Conservation (phyloP, 2,113 vertebrate species). For the Micronycteris hirsuta region DNA sequence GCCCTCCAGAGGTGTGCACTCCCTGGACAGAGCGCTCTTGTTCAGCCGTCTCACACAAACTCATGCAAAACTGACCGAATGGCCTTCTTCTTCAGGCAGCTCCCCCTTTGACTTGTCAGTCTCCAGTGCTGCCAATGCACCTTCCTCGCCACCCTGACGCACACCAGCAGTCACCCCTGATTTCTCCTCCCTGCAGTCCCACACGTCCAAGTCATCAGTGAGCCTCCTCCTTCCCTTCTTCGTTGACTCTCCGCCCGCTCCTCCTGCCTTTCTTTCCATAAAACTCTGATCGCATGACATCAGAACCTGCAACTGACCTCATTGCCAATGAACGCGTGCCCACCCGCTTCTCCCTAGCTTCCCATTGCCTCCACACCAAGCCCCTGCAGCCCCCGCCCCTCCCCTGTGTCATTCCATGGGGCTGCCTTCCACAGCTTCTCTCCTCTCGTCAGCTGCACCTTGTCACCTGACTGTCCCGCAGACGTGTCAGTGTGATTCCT, state of each 20-base stretch:
- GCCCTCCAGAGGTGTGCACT: no score
- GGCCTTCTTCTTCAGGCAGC: not conserved
- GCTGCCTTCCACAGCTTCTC: not conserved
- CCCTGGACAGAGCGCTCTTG: not conserved
- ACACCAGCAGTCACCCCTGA: not conserved
- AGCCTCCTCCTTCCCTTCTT: not conserved
- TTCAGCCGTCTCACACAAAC: not conserved
- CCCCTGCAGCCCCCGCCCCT: not conserved
- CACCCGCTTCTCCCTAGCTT: not conserved
- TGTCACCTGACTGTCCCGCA: not conserved
- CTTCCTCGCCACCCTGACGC: not conserved
- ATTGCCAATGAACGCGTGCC: not conserved
- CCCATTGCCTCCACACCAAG: accelerated
- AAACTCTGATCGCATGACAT: not conserved
- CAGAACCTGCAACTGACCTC: not conserved
- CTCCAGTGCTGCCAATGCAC: accelerated
- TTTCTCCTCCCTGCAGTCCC: not conserved
- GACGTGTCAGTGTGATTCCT: not conserved
- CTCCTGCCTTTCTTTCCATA: not conserved
- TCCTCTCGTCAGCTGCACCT: not conserved
- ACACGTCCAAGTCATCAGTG: accelerated
- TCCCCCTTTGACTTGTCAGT: not conserved
- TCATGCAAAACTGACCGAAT: not conserved
- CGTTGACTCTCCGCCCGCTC: not conserved
- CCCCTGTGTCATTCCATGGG: not conserved